Conservation (phyloP, 2,797 vertebrate species). For the Cygnus olor region DNA sequence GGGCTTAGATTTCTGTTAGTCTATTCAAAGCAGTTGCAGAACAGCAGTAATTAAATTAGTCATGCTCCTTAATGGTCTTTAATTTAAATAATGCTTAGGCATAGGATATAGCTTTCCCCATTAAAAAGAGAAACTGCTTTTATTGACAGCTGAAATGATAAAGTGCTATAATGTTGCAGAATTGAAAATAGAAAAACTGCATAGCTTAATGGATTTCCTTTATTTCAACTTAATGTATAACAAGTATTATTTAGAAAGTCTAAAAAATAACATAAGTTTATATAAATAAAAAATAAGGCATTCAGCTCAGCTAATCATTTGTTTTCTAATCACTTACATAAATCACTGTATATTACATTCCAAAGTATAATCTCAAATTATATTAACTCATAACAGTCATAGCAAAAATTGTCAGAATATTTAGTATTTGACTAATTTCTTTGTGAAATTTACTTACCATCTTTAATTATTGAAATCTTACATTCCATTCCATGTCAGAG, state of each 20-base stretch:
- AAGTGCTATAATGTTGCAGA: neutral
- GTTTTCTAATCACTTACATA: neutral
- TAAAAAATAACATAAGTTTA: slow-evolving; percentile 20
- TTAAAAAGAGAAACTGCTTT: slow-evolving; percentile 24
- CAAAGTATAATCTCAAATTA: slow-evolving; percentile 5
- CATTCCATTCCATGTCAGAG: slow-evolving; percentile 26
- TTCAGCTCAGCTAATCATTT: slow-evolving; percentile 28
- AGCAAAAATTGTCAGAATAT: slow-evolving; percentile 35
- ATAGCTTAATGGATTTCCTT: slow-evolving; percentile 28
- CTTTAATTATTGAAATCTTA: slow-evolving; percentile 42
- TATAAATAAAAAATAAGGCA: slow-evolving; percentile 53
- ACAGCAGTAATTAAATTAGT: slow-evolving; percentile 9
- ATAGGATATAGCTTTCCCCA: neutral
- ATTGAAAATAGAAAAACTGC: neutral
- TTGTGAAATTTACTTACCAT: neutral
- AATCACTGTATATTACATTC: slow-evolving; percentile 40
- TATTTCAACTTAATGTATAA: slow-evolving; percentile 54
- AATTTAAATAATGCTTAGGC: slow-evolving; percentile 30
- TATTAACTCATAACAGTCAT: neutral
- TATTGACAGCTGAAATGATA: slow-evolving; percentile 23
- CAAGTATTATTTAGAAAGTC: slow-evolving; percentile 11
- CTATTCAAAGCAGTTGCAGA: neutral
- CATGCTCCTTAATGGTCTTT: neutral
- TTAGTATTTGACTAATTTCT: slow-evolving; percentile 29
- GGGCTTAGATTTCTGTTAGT: neutral